phyloP scores from a whole-genome alignment of 2,888 invertebrate species.

The Erebia aethiops region DNA sequence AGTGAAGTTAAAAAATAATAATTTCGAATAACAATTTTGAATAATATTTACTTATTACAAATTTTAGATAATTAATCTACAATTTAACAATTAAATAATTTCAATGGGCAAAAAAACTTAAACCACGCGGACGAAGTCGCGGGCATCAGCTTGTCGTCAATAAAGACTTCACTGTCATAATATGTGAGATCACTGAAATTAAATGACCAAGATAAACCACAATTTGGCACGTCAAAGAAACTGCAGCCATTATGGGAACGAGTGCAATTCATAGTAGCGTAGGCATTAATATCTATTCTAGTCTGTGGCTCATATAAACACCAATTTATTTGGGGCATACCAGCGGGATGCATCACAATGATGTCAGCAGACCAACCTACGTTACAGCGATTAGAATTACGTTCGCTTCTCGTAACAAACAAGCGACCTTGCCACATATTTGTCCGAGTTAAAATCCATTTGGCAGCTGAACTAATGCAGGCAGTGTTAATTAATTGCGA shows the following conservation, averaged over 20 bases:
- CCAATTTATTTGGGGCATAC: conserved; percentile 42
- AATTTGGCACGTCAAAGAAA: not conserved
- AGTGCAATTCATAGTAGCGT: conserved; percentile 23
- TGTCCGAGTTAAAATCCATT: conserved; percentile 44
- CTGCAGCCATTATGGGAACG: conserved; percentile 12
- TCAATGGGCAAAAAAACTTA: too few relatives aligned
- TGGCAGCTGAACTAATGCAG: conserved; percentile 48
- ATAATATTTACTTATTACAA: too few relatives aligned
- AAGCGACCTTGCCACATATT: conserved; percentile 43
- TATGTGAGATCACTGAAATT: not conserved
- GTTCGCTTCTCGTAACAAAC: conserved; percentile 38
- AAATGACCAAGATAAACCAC: not conserved
- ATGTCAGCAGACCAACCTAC: conserved; percentile 43
- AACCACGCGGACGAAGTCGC: too few relatives aligned
- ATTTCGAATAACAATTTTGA: too few relatives aligned
- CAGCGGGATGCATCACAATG: conserved; percentile 45
- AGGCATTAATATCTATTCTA: conserved; percentile 41
- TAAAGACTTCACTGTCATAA: too few relatives aligned
- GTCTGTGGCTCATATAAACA: conserved; percentile 41
- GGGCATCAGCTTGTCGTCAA: too few relatives aligned
- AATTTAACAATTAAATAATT: too few relatives aligned
- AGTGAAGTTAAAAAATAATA: too few relatives aligned
- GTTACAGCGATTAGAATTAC: conserved; percentile 48
- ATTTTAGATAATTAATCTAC: too few relatives aligned
- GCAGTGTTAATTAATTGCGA: conserved; percentile 38